Base-by-base conservation (phyloP, 35 echinoderm and acorn worm genomes). In the Heliocidaris tuberculata region DNA sequence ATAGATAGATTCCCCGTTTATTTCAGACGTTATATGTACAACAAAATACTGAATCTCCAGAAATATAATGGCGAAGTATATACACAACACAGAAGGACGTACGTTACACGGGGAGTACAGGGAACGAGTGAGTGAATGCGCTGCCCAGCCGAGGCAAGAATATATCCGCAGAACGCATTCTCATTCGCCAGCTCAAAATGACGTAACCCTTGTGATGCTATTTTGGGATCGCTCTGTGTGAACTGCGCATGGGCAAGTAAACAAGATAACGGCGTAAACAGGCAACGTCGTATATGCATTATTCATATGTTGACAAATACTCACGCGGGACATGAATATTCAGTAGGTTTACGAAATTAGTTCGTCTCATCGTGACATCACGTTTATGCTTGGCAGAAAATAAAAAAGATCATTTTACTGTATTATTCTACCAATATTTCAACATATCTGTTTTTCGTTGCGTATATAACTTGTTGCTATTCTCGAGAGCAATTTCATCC, bases 21-120 rank as follows among this genome's bases (percentile, higher is more conserved):
- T 89, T 89, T 32, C 87, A 48, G 87, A 89, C 87, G 47, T 78
- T 89, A 89, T 89, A 89, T 89, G 31, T 89, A 89, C 87, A 89
- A 27, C 47, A 48, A 47, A 47, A 89, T 89, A 89, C 13, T 48
- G 11, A 89, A 78, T 78, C 65, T 24, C 65, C 65, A 17, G 27
- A 89, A 11, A 35, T 85, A 42, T 89, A 32, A 89, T 32, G 3
- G 87, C 31, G 87, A 89, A 32, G 87, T 21, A 32, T 47, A 48
- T 47, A 89, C 32, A 89, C 87, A 89, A 19, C 17, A 89, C 30
- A 89, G 47, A 32, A 30, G 32, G 15, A 89, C 87, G 87, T 47
- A 89, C 87, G 87, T 13, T 48, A 89, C 47, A 27, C 24, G 47
- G 31, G 87, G 87, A 89, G 87, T 2, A 48, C 15, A 89, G 31